Conservation (phyloP, 1,140 invertebrate genomes). For the Mamestra configurata region DNA sequence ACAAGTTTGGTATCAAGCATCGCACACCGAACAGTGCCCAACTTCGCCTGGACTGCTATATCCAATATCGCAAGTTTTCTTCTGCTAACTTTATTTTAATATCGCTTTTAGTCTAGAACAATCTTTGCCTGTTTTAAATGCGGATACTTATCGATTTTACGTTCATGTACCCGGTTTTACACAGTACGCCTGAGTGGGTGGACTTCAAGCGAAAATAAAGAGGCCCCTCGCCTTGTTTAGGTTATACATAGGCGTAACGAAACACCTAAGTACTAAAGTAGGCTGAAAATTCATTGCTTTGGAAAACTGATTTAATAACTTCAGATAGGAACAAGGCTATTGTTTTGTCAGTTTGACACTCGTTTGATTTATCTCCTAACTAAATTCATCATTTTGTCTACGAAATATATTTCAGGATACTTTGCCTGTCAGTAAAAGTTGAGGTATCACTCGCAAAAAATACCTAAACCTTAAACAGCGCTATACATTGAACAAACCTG, state of each 20-base stretch:
- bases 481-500: background rate
- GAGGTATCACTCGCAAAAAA: background rate
- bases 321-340: background rate
- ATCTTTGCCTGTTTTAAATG: slow-evolving; percentile 9
- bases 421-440: background rate
- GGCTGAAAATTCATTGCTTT: background rate
- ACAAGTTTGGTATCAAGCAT: slow-evolving; percentile 12
- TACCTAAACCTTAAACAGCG: background rate
- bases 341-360: too few species aligned
- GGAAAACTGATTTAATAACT: background rate
- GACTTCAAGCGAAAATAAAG: slow-evolving; percentile 3
- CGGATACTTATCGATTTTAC: background rate
- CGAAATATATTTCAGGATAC: too few species aligned
- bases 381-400: too few species aligned
- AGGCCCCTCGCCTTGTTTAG: background rate
- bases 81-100: background rate
- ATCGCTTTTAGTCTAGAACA: slow-evolving; percentile 16
- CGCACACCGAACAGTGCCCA: background rate
- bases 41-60: slow-evolving; percentile 11
- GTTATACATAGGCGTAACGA: background rate
- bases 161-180: background rate
- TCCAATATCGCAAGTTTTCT: slow-evolving; percentile 25
- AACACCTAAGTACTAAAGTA: background rate
- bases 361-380: too few species aligned
- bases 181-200: background rate